Conservation (phyloP, 2,113 vertebrate genomes). For the Miniopterus natalensis region DNA sequence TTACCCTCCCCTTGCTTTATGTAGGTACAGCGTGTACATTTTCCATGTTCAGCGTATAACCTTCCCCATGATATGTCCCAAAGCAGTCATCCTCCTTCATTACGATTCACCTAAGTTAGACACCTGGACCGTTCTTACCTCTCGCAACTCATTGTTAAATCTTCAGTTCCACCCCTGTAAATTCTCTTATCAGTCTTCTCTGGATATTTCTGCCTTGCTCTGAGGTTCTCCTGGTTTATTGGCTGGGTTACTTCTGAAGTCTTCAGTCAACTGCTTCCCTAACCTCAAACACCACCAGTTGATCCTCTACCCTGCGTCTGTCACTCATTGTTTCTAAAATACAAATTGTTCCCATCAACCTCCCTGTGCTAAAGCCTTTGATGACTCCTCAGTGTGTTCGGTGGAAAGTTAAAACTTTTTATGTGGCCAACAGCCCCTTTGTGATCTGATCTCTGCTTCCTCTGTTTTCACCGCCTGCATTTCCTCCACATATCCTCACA, state of each 20-base stretch:
- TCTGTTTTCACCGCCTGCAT: neutral
- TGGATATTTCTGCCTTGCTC: neutral
- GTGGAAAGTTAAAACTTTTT: slow-evolving; percentile 33
- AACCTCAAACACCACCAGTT: neutral
- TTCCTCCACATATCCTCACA: neutral
- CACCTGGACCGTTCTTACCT: neutral
- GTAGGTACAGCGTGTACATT: neutral
- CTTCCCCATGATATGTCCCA: neutral
- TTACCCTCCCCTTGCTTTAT: neutral
- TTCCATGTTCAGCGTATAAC: neutral
- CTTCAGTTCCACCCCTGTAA: neutral
- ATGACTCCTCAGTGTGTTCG: neutral
- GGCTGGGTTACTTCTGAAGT: slow-evolving; percentile 30
- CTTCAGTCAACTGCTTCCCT: neutral
- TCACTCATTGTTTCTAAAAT: slow-evolving; percentile 51
- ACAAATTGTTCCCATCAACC: neutral
- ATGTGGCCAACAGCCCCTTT: neutral
- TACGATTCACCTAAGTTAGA: neutral
- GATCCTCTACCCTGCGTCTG: neutral
- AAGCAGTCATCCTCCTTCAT: neutral
- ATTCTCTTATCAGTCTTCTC: neutral
- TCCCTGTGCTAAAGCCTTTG: neutral
- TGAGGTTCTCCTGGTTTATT: slow-evolving; percentile 36
- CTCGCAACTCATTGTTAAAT: slow-evolving; percentile 30
- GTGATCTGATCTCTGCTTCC: neutral